Evolutionary conservation across 92 coral and sea anemone genomes (phyloP).

Genomic region (Pocillopora grandis): DNA sequence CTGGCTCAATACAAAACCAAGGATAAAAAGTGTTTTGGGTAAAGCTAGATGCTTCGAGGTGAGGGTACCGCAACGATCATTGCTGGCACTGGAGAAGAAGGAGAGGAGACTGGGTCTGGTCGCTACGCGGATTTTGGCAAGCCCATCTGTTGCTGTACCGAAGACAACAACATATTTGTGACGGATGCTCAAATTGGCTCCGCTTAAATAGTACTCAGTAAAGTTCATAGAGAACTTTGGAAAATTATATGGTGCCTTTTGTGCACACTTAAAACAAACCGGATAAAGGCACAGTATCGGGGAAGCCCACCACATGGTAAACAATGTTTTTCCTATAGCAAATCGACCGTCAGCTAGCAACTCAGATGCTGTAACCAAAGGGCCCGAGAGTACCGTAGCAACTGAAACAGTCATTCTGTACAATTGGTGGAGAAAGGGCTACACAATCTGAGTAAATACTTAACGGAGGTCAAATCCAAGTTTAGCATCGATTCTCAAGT

Average conservation of each 20-base stretch:
- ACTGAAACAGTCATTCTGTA: conserved; percentile 48
- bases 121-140: conserved; percentile 29
- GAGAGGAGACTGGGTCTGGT: conserved; percentile 5
- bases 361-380: conserved; percentile 33
- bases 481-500: conserved; percentile 46
- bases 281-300: conserved; percentile 23
- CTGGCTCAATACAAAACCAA: no score
- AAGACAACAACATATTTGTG: conserved; percentile 34
- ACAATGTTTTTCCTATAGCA: conserved; percentile 12
- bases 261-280: conserved; percentile 31
- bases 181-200: conserved; percentile 47
- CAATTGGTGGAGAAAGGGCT: conserved; percentile 55
- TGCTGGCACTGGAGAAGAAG: conserved; percentile 25
- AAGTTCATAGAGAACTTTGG: conserved; percentile 45
- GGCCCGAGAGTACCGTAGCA: conserved; percentile 52
- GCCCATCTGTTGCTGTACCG: conserved; percentile 44
- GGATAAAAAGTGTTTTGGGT: no score
- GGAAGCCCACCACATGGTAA: conserved; percentile 47
- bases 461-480: conserved; percentile 6
- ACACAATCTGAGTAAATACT: neutral
- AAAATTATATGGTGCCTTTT: conserved; percentile 39
- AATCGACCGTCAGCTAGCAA: neutral
- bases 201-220: conserved; percentile 8
- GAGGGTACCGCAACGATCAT: neutral
- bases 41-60: no score